These are phyloP conservation scores for Acanthosoma haemorrhoidale DNA, from an alignment of 2,888 invertebrate genomes.

Conservation along the genomic window DNA sequence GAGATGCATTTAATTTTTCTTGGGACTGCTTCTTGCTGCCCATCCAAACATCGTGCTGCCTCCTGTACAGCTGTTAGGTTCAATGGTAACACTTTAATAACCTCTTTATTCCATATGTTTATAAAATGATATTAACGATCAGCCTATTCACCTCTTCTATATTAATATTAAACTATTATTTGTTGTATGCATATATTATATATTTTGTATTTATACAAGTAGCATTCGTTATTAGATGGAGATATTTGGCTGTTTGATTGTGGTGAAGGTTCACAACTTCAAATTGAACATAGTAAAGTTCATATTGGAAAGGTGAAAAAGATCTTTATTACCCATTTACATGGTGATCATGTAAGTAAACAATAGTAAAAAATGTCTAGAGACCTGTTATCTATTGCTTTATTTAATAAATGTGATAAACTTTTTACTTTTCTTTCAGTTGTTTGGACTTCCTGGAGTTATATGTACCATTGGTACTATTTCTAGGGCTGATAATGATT, in stretches of 20 bases:
- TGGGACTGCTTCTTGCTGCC: constrained; percentile 43
- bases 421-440: constrained; percentile 43
- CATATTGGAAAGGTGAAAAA: constrained; percentile 46
- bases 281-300: constrained; percentile 45
- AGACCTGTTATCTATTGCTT: too few species aligned
- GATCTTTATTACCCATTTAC: constrained; percentile 49
- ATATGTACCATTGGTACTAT: constrained; percentile 47
- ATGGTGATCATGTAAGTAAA: constrained; percentile 49
- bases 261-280: constrained; percentile 49
- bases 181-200: too few species aligned
- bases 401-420: too few species aligned
- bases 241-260: constrained; percentile 49
- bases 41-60: constrained; percentile 42
- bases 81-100: constrained; percentile 39
- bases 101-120: background rate
- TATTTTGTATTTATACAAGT: too few species aligned
- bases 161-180: too few species aligned
- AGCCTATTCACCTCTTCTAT: too few species aligned
- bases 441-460: constrained; percentile 48
- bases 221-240: constrained; percentile 44
- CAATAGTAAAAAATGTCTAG: too few species aligned
- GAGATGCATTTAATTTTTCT: constrained; percentile 39
- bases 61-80: constrained; percentile 42
- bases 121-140: too few species aligned
- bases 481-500: constrained; percentile 39